A percentile compares a stretch with the other conserved stretches of the same genome.
phyloP scores from a whole-genome alignment of 2,797 vertebrate species.

The Sebastes hopkinsi region DNA sequence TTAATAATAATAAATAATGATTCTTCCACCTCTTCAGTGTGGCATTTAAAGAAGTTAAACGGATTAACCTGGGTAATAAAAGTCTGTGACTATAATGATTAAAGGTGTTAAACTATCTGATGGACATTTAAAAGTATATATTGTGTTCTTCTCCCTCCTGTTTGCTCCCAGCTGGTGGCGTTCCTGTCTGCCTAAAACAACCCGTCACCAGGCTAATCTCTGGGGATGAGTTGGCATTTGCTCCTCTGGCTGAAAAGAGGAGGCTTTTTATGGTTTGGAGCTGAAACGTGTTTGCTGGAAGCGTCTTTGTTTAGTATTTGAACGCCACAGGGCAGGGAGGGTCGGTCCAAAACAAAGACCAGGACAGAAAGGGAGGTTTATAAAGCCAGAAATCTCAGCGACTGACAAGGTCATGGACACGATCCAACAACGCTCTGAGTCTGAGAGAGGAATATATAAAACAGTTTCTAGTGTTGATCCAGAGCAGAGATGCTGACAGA shows the following conservation, averaged over 20 bases:
- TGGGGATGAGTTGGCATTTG: neutral
- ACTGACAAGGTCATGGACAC: neutral
- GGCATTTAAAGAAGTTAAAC: neutral
- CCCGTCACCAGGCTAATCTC: neutral
- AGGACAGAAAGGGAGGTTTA: neutral
- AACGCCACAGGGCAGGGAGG: neutral
- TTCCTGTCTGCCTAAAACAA: neutral
- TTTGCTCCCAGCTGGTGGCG: neutral
- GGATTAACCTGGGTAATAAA: neutral
- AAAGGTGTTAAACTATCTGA: neutral
- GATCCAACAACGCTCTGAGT: neutral
- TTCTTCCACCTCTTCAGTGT: neutral
- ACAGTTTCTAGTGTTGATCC: neutral
- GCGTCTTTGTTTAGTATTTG: neutral
- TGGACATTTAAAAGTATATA: neutral
- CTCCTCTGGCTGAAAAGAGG: neutral
- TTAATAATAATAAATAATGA: no score
- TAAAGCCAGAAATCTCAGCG: neutral
- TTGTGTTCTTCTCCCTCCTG: neutral
- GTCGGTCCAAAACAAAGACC: neutral
- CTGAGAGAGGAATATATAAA: neutral
- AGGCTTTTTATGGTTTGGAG: neutral
- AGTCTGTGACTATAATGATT: neutral
- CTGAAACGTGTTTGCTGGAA: constrained; percentile 2
- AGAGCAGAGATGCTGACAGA: neutral